Base-by-base conservation (phyloP, 1,140 invertebrate genomes). In the Drosophila lacteicornis region DNA sequence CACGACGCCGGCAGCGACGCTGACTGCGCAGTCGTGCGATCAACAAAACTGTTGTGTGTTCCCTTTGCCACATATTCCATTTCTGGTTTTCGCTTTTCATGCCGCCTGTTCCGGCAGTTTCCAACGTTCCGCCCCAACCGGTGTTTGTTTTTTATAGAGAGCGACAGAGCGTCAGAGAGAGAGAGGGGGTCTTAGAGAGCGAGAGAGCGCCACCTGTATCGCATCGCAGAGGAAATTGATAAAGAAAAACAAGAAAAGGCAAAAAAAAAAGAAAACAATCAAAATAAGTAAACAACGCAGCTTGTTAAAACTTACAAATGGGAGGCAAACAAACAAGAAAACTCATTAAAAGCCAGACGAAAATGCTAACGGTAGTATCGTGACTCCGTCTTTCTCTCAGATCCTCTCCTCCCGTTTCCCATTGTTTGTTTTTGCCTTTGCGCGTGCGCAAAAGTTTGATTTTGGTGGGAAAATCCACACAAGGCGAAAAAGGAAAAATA, bases 51-150 rank as follows among this genome's bases (percentile, higher is more conserved):
- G 84, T 87, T 87, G 80, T 83, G 69, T 88, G 84, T 88, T 88
- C 74, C 84, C 56, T 27, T 36, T 70, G 40, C 59, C 74, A 80
- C 30, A 63, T 70, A 70, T 86, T 86, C 61, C 80, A 83, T 83
- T 88, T 87, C 84, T 87, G 84, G 84, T 87, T 88, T 86, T 82
- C 77, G 70, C 70, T 86, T 85, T 86, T 77, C 66, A 86, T 87
- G 79, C 79, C 69, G 71, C 75, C 71, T 77, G 73, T 61, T 77
- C 40, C 62, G 58, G 22, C 33, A n/a, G 6, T 43, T 60, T 4
- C 62, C 75, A 77, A 77, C 63, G 49, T 68, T 77, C 55, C 62
- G 17, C 46, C 25, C 59, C 70, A 84, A 80, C 84, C 84, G 84
- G 84, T 87, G 84, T 87, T 87, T 87, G 85, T 83, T 88, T 87